Evolutionary conservation across 2,797 vertebrate genomes (phyloP).

Genomic region (Enteromius viviparus): DNA sequence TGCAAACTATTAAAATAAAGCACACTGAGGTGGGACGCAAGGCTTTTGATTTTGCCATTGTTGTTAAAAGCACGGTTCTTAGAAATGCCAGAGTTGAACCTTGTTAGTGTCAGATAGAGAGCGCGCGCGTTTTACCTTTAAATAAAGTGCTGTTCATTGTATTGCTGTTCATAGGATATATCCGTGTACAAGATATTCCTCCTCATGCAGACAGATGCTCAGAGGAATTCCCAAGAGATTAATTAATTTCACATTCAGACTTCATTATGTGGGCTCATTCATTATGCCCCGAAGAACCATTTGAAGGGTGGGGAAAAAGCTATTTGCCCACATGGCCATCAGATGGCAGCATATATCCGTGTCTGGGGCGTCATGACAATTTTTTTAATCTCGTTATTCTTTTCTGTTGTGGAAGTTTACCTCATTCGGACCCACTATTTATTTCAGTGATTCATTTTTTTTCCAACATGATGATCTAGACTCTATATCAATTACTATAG

Average conservation of each 20-base stretch:
- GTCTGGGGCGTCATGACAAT: background rate
- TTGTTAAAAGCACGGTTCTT: background rate
- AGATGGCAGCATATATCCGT: constrained; percentile 22
- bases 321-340: constrained; percentile 16
- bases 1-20: constrained; percentile 10
- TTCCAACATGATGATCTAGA: background rate
- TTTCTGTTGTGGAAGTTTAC: background rate
- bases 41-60: constrained; percentile 13
- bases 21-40: background rate
- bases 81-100: constrained; percentile 27
- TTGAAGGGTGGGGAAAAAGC: background rate
- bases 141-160: background rate
- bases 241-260: constrained; percentile 24
- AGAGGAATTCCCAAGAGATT: constrained; percentile 54
- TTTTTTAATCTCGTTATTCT: background rate
- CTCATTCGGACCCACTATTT: background rate
- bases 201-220: constrained; percentile 26
- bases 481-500: background rate
- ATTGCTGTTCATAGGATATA: background rate
- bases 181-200: background rate
- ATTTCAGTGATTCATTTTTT: background rate
- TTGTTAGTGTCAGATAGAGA: background rate
- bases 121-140: background rate
- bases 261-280: constrained; percentile 5
- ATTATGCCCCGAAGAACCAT: background rate